phyloP scores from a whole-genome alignment of 2,113 vertebrate species.

The Monopterus albus region DNA sequence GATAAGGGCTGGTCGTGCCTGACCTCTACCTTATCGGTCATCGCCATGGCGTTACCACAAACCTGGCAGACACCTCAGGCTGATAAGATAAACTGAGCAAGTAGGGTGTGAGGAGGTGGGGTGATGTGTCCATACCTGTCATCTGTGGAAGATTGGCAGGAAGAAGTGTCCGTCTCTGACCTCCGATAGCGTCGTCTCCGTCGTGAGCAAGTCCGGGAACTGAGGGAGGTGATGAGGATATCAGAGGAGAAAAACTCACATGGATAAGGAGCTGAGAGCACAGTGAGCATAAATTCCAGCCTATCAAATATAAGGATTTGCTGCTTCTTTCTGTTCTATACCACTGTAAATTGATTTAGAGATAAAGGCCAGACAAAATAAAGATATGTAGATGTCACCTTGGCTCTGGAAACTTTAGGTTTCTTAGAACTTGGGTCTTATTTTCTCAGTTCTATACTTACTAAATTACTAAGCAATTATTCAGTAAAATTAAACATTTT shows the following conservation, averaged over 20 bases:
- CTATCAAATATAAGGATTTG: background rate
- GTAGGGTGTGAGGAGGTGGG: background rate
- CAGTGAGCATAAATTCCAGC: background rate
- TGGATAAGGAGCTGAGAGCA: conserved; percentile 15
- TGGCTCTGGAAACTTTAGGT: background rate
- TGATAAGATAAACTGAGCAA: conserved; percentile 71
- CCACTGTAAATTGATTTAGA: background rate
- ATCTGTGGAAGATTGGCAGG: conserved; percentile 82
- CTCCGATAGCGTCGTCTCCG: conserved; percentile 82
- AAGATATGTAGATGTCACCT: too few relatives aligned
- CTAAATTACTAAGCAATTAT: too few relatives aligned
- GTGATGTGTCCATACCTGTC: conserved; percentile 84
- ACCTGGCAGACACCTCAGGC: conserved; percentile 45
- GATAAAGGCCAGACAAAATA: too few relatives aligned
- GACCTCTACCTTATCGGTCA: conserved; percentile 79
- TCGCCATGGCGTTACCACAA: conserved; percentile 56
- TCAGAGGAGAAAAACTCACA: conserved; percentile 13
- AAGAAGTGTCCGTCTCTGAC: conserved; percentile 85
- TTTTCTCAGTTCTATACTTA: background rate
- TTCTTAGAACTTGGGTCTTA: background rate
- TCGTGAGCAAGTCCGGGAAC: conserved; percentile 87
- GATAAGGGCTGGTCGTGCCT: conserved; percentile 62
- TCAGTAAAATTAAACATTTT: too few relatives aligned
- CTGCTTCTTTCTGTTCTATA: background rate
- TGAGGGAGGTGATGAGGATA: conserved; percentile 63